Evolutionary conservation across 2,888 invertebrate genomes (phyloP).

Genomic region (Tiliacea aurago): DNA sequence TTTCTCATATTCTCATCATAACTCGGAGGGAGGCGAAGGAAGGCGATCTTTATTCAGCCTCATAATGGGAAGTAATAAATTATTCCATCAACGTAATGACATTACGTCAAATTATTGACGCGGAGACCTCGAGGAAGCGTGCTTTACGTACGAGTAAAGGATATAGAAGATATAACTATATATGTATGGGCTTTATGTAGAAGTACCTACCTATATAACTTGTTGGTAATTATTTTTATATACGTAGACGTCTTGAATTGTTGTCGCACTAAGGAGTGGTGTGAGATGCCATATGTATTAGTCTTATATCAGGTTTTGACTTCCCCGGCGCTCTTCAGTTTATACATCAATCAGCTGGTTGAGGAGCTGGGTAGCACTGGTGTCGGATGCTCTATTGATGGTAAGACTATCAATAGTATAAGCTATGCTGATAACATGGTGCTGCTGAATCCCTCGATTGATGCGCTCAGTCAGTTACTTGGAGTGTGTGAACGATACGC

Average conservation of each 20-base stretch:
- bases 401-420: too few relatives aligned
- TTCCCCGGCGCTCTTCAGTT: too few relatives aligned
- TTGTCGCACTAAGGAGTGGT: background rate
- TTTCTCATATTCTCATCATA: conserved; percentile 31
- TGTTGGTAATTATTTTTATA: background rate
- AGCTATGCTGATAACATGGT: too few relatives aligned
- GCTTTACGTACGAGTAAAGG: conserved; percentile 9
- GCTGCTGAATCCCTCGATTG: too few relatives aligned
- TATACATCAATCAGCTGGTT: too few relatives aligned
- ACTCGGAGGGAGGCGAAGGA: too few relatives aligned
- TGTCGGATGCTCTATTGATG: too few relatives aligned
- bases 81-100: conserved; percentile 59
- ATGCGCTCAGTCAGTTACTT: too few relatives aligned
- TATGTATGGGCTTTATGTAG: background rate
- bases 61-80: conserved; percentile 56
- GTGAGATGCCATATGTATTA: background rate
- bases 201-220: conserved; percentile 1
- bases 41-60: conserved; percentile 34
- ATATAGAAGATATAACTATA: conserved; percentile 14
- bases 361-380: too few relatives aligned
- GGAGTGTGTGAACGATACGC: too few relatives aligned
- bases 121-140: conserved; percentile 20
- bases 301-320: too few relatives aligned
- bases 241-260: background rate
- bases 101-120: conserved; percentile 54